Base-by-base conservation (phyloP, 1,140 invertebrate species). In the Oncopodura yosiiana region DNA sequence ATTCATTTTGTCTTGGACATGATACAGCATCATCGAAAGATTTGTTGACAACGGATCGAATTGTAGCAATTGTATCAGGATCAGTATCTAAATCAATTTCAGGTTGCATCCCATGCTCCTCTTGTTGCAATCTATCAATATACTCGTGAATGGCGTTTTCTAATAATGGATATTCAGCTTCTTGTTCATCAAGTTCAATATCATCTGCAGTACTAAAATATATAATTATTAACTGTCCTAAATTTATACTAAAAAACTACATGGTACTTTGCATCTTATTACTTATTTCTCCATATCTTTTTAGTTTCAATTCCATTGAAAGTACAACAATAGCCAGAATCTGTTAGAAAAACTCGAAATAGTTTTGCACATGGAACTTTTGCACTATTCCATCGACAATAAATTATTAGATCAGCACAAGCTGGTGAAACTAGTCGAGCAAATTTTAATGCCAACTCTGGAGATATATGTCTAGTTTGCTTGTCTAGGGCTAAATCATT, bases 321-420 rank as follows among this genome's bases (percentile, higher is more conserved):
- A 9, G 43, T 60, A 24, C 61, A 63, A 34, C 61, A 63, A 30
- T 63, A 63, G 27, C 61, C 61, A 21, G 61, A 45, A 36, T 63
- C 61, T 5, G 61, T 63, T 2, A 63, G 41, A 24, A 60, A 53
- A 19, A 60, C 24, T 29, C 53, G 52, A 36, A 63, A 63, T 18
- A 63, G 12, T 12, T 54, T 38, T 9, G 44, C 53, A 23, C 61
- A 63, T 42, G 9, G 8, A 9, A 44, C 38, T 21, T 9, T 2
- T 27, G 38, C 39, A 19, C 36, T 50, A 42, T 60, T 60, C 58
- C 58, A 56, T 8, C 46, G 53, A 29, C 57, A 59, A 19, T 34
- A 37, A 3, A 63, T 37, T 2, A 63, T 38, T 36, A 53, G 60
- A 30, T 63, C 58, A 5, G 56, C 58, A 43, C 61, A 63, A 49